Percentiles rank a stretch among this genome's conserved stretches.
Conservation (phyloP, 2,888 invertebrate genomes). For the Acanthosepion esculentum region DNA sequence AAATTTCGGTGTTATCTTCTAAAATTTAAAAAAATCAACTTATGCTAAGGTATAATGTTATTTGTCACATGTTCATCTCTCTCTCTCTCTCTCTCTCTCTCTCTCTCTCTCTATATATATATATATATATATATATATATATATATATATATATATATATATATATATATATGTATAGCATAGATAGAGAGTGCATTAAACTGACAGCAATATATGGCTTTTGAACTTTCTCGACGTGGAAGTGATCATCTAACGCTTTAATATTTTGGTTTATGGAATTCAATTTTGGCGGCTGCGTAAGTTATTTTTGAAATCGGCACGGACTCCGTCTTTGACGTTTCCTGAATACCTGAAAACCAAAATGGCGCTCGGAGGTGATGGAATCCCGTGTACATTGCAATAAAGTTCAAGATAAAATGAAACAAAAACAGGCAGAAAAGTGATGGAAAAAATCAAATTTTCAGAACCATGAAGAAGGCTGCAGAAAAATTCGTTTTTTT, state of each 20-base stretch:
- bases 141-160: too few species aligned
- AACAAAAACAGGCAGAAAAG: neutral
- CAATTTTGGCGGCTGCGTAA: neutral
- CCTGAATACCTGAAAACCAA: neutral
- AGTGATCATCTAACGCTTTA: neutral
- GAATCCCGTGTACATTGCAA: neutral
- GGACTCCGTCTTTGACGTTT: neutral
- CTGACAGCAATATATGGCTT: neutral
- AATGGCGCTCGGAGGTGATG: neutral
- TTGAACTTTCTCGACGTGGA: neutral
- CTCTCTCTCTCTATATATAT: too few species aligned
- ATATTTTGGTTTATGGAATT: neutral
- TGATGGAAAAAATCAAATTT: neutral
- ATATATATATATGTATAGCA: too few species aligned
- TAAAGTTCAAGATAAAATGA: neutral
- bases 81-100: too few species aligned
- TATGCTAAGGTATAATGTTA: too few species aligned
- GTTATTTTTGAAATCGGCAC: neutral
- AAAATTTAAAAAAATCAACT: too few species aligned
- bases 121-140: too few species aligned
- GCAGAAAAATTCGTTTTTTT: neutral
- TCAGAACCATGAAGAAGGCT: neutral
- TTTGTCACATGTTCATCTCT: too few species aligned
- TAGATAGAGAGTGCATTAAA: neutral
- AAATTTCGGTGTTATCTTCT: too few species aligned